phyloP scores from a whole-genome alignment of 2,113 vertebrate genomes.

The Nothocercus julius region DNA sequence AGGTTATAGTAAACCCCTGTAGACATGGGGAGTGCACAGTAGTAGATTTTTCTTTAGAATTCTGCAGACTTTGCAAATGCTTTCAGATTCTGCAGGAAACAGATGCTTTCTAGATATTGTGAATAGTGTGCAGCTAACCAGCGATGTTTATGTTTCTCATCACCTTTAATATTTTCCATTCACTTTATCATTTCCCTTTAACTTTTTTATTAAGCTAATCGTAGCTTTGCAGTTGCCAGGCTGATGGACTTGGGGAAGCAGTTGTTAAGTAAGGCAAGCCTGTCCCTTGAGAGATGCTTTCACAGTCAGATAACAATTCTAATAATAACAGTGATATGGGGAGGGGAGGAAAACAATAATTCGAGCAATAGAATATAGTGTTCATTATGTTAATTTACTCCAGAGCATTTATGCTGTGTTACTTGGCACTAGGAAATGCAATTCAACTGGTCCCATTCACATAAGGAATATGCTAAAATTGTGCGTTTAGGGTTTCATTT shows the following conservation, averaged over 20 bases:
- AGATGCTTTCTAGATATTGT: constrained; percentile 3
- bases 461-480: neutral
- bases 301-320: constrained; percentile 39
- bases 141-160: neutral
- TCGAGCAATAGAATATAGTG: constrained; percentile 2
- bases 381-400: constrained; percentile 50
- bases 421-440: constrained; percentile 12
- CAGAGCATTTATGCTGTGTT: neutral
- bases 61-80: constrained; percentile 44
- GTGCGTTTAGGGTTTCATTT: neutral
- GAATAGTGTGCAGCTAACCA: neutral
- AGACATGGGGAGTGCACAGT: neutral
- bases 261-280: constrained; percentile 37
- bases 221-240: constrained; percentile 13
- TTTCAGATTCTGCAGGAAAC: neutral
- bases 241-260: constrained; percentile 21
- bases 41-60: constrained; percentile 39
- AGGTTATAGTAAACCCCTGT: constrained; percentile 27
- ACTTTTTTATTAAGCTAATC: constrained; percentile 49
- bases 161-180: constrained; percentile 31
- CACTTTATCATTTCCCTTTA: constrained; percentile 19
- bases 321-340: constrained; percentile 18
- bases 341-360: constrained; percentile 34
- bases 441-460: neutral
- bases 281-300: neutral